Evolutionary conservation across 2,797 vertebrate species (phyloP).

Genomic region (Chiloscyllium punctatum): DNA sequence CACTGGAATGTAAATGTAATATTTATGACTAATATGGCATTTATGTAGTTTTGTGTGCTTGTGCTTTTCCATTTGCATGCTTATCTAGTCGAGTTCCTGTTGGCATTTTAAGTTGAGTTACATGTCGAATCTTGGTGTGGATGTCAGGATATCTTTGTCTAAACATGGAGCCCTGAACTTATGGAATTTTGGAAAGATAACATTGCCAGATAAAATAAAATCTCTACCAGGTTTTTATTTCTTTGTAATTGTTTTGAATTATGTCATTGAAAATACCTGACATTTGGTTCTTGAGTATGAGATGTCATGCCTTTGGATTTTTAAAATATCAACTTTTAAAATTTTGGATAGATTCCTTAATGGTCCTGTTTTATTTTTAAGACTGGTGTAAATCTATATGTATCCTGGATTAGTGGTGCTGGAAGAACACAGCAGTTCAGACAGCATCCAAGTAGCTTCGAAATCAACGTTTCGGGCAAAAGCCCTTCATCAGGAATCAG

Average conservation of each 20-base stretch:
- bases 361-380: background rate
- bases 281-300: background rate
- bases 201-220: background rate
- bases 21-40: background rate
- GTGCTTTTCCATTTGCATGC: background rate
- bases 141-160: background rate
- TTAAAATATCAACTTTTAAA: background rate
- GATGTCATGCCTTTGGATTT: background rate
- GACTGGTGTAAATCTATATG: background rate
- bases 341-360: background rate
- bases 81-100: background rate
- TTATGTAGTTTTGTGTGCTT: background rate
- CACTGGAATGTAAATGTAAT: background rate
- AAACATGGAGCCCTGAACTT: background rate
- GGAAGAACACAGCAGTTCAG: no score
- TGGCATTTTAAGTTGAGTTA: background rate
- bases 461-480: no score
- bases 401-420: no score
- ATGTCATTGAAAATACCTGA: background rate
- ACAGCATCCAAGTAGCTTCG: no score
- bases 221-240: background rate
- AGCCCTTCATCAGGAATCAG: no score
- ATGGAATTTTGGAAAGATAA: background rate
- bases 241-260: background rate
- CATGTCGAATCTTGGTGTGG: background rate